A percentile compares a stretch with the other conserved stretches of the same genome.
Evolutionary conservation across 2,797 vertebrate genomes (phyloP).

Genomic region (Enteromius afrohamiltoni): DNA sequence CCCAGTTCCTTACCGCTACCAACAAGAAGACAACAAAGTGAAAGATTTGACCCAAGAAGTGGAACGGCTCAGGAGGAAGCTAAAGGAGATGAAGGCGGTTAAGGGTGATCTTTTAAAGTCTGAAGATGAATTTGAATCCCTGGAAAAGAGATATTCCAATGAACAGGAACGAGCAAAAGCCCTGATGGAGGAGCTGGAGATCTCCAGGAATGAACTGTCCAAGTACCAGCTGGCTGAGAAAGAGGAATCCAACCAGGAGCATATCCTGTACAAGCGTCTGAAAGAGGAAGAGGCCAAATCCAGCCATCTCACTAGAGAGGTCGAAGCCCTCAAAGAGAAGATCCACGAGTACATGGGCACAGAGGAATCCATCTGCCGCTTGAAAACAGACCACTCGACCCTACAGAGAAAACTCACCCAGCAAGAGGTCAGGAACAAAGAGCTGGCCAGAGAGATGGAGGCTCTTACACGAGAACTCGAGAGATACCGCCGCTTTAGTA

Average conservation of each 20-base stretch:
- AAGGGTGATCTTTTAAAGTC: conserved; percentile 91
- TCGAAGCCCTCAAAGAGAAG: conserved; percentile 92
- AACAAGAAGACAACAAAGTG: conserved; percentile 96
- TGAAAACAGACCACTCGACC: conserved; percentile 88
- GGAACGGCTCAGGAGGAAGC: conserved; percentile 86
- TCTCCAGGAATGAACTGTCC: conserved; percentile 86
- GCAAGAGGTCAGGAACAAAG: conserved; percentile 93
- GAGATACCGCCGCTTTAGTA: conserved; percentile 89
- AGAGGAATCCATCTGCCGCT: conserved; percentile 88
- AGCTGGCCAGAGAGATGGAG: conserved; percentile 92
- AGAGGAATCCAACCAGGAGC: conserved; percentile 89
- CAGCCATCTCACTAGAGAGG: conserved; percentile 88
- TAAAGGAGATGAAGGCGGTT: conserved; percentile 91
- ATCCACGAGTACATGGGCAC: conserved; percentile 93
- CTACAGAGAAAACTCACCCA: conserved; percentile 91
- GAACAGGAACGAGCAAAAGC: conserved; percentile 87
- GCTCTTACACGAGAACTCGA: conserved; percentile 90
- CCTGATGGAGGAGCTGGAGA: conserved; percentile 88
- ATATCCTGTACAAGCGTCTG: conserved; percentile 87
- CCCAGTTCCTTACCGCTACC: conserved; percentile 77
- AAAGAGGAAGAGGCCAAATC: conserved; percentile 95
- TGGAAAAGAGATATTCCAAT: conserved; percentile 85
- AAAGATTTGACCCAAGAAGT: conserved; percentile 95
- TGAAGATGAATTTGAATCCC: conserved; percentile 87
- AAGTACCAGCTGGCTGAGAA: conserved; percentile 93